Percentiles rank a stretch among this genome's conserved stretches.
Evolutionary conservation across 1,140 invertebrate species (phyloP).

Genomic region (Lasioglossum albipes): DNA sequence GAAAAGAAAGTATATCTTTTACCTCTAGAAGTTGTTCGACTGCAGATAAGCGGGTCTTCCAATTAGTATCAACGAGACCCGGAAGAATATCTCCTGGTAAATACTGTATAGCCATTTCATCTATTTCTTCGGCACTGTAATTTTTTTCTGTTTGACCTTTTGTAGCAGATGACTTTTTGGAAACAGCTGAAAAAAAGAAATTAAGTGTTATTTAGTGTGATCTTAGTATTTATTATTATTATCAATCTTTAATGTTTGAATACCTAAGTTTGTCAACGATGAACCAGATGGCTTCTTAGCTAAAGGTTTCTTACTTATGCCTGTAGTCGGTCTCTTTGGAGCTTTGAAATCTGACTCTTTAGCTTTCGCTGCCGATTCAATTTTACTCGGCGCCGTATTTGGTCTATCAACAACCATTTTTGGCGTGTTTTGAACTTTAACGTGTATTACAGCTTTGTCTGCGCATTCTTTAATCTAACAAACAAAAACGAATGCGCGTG

Average conservation of each 20-base stretch:
- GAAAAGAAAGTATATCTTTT: slow-evolving; percentile 28
- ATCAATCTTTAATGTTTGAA: slow-evolving; percentile 1
- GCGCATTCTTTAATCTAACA: slow-evolving; percentile 93
- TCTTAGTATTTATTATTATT: not conserved
- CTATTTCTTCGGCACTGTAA: slow-evolving; percentile 84
- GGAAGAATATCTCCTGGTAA: slow-evolving; percentile 83
- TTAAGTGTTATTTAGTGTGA: not conserved
- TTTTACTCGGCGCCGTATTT: slow-evolving; percentile 79
- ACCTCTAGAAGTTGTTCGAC: slow-evolving; percentile 87
- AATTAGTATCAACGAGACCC: slow-evolving; percentile 89
- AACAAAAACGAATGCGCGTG: slow-evolving; percentile 14
- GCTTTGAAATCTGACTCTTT: slow-evolving; percentile 72
- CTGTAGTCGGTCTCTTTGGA: slow-evolving; percentile 77
- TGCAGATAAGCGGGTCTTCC: slow-evolving; percentile 91
- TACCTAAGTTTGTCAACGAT: slow-evolving; percentile 65
- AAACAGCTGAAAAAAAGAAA: slow-evolving; percentile 37
- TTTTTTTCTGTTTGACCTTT: slow-evolving; percentile 76
- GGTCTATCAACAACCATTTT: slow-evolving; percentile 81
- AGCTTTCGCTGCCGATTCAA: slow-evolving; percentile 64
- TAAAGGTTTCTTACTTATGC: slow-evolving; percentile 77
- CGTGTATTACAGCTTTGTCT: slow-evolving; percentile 93
- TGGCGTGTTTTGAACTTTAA: slow-evolving; percentile 84
- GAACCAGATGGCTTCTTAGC: slow-evolving; percentile 67
- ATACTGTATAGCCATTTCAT: slow-evolving; percentile 84
- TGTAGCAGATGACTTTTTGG: slow-evolving; percentile 70